Conservation (phyloP, 2,797 vertebrate genomes). For the Holocentrus rufus region DNA sequence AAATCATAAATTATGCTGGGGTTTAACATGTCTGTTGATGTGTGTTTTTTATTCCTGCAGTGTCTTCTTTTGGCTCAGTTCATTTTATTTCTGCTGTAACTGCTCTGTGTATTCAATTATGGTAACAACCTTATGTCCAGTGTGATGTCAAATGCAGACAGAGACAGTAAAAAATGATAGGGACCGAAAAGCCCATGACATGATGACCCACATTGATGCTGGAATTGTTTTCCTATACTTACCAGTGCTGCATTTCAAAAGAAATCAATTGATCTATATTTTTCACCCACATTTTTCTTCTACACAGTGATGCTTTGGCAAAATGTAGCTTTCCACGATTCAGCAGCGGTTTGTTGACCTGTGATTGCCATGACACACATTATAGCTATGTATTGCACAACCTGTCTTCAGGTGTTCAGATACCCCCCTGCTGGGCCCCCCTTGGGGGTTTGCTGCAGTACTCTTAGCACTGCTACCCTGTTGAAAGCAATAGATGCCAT, state of each 20-base stretch:
- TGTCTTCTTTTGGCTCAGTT: background rate
- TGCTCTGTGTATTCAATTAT: background rate
- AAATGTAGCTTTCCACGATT: too few relatives aligned
- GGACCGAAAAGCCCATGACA: constrained; percentile 49
- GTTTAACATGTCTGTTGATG: background rate
- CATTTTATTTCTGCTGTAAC: background rate
- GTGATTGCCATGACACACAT: background rate
- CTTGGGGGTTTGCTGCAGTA: constrained; percentile 14
- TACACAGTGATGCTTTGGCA: background rate
- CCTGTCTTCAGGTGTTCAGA: background rate
- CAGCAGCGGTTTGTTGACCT: background rate
- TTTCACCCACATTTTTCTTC: background rate
- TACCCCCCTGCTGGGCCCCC: background rate
- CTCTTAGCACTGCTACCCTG: background rate
- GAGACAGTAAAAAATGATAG: background rate
- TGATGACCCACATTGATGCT: constrained; percentile 39
- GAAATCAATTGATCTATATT: background rate
- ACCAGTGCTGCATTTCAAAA: background rate
- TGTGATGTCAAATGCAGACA: background rate
- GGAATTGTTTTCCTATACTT: constrained; percentile 1
- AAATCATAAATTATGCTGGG: background rate
- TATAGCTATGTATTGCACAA: background rate
- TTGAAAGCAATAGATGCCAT: background rate
- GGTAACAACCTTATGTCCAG: background rate
- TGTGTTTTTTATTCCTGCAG: background rate